These are phyloP conservation scores for Penelope pileata DNA, from an alignment of 2,113 vertebrate genomes.

Conservation along the genomic window DNA sequence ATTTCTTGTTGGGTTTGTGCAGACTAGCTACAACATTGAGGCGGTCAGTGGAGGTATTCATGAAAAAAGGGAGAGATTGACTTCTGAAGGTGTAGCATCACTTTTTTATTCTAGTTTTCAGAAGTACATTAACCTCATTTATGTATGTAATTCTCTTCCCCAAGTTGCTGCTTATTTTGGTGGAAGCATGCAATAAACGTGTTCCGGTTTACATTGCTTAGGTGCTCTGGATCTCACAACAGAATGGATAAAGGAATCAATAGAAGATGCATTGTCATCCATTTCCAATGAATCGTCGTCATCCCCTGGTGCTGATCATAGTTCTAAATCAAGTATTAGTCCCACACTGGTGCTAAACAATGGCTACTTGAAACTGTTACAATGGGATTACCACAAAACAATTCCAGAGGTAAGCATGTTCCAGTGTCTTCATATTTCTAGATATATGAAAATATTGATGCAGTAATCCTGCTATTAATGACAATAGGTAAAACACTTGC, in stretches of 20 bases:
- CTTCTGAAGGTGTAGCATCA: fast-evolving
- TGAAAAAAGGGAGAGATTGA: not conserved
- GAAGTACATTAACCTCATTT: not conserved
- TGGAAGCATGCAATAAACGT: not conserved
- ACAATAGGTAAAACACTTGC: not conserved
- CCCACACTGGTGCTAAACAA: slow-evolving; percentile 87
- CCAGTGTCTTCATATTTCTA: not conserved
- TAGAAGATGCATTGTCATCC: slow-evolving; percentile 83
- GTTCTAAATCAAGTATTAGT: slow-evolving; percentile 75
- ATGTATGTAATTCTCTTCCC: not conserved
- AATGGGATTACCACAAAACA: slow-evolving; percentile 81
- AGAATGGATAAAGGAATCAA: slow-evolving; percentile 86
- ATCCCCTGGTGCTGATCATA: slow-evolving; percentile 64
- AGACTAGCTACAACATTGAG: not conserved
- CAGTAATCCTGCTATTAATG: not conserved
- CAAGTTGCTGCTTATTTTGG: not conserved
- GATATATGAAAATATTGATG: not conserved
- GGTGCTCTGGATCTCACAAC: slow-evolving; percentile 89
- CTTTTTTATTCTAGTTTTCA: not conserved
- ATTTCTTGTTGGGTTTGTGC: not conserved
- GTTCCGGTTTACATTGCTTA: slow-evolving; percentile 51
- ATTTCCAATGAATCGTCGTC: slow-evolving; percentile 57
- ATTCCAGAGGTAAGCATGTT: slow-evolving; percentile 85
- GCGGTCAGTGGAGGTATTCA: not conserved
- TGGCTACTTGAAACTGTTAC: slow-evolving; percentile 86